phyloP scores from a whole-genome alignment of 2,113 vertebrate species.

The Desmodus rotundus region DNA sequence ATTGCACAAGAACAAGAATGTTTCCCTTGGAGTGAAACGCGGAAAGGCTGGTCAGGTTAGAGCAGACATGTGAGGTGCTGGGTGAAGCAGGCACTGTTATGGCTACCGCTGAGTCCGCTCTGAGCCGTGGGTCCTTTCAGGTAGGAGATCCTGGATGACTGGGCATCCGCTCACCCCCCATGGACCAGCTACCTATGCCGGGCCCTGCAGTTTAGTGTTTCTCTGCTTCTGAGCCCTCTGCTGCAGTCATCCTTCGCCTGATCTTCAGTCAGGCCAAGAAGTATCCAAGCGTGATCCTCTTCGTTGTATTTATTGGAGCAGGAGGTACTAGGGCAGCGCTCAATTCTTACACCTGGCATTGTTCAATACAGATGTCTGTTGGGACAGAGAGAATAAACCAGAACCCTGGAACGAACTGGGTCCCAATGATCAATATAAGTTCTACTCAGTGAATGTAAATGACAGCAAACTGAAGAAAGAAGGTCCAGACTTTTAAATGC shows the following conservation, averaged over 20 bases:
- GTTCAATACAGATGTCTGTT: constrained; percentile 89
- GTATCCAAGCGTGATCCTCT: constrained; percentile 86
- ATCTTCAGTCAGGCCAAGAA: constrained; percentile 73
- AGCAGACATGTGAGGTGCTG: accelerated
- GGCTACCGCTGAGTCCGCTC: constrained; percentile 10
- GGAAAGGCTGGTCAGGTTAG: not conserved
- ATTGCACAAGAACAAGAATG: not conserved
- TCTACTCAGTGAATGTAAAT: not conserved
- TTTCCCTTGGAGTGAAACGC: accelerated
- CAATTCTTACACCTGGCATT: constrained; percentile 87
- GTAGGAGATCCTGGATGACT: constrained; percentile 73
- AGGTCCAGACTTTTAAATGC: not conserved
- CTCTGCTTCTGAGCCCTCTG: accelerated
- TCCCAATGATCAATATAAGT: not conserved
- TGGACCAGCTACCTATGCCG: not conserved
- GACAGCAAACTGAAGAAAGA: not conserved
- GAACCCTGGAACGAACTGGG: not conserved
- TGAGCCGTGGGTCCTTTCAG: constrained; percentile 56
- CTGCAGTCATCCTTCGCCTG: constrained; percentile 69
- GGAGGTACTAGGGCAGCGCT: constrained; percentile 84
- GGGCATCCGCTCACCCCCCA: not conserved
- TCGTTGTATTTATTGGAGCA: constrained; percentile 90
- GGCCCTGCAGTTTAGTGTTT: accelerated
- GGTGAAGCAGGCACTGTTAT: not conserved
- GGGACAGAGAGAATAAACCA: not conserved